Conservation (phyloP, 2,113 vertebrate species). For the Pollimyrus isidori region DNA sequence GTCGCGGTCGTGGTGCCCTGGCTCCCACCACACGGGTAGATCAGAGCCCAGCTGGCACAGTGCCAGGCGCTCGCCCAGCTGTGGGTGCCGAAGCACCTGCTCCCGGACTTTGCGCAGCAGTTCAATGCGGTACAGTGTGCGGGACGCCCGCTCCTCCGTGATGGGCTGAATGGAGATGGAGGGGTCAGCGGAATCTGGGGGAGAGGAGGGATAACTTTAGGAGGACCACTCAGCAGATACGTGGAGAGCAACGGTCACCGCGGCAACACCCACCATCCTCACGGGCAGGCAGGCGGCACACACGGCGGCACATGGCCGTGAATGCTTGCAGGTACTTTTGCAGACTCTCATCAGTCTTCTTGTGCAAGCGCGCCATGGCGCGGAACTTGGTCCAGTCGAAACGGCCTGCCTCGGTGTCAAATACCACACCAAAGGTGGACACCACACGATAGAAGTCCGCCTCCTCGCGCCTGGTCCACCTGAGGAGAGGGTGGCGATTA, state of each 20-base stretch:
- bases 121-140: constrained; percentile 91
- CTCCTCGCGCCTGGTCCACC: constrained; percentile 96
- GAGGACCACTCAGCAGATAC: too few species aligned
- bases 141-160: constrained; percentile 92
- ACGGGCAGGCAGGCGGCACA: constrained; percentile 87
- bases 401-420: constrained; percentile 78
- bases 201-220: not conserved
- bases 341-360: constrained; percentile 94
- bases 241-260: not conserved
- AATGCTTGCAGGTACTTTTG: constrained; percentile 94
- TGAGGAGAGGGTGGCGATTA: constrained; percentile 36
- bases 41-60: constrained; percentile 88
- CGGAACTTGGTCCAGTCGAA: constrained; percentile 98
- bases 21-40: constrained; percentile 92
- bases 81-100: constrained; percentile 82
- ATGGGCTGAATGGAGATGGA: constrained; percentile 90
- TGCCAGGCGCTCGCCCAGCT: constrained; percentile 76
- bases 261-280: constrained; percentile 68
- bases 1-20: constrained; percentile 84
- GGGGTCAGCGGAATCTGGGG: constrained; percentile 76
- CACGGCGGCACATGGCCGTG: constrained; percentile 89
- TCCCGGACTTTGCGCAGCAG: constrained; percentile 92
- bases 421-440: constrained; percentile 95
- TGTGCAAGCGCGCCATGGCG: constrained; percentile 93
- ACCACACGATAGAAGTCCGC: constrained; percentile 97